Base-by-base conservation (phyloP, 1,140 invertebrate genomes). In the Pemphigus obesinymphae region DNA sequence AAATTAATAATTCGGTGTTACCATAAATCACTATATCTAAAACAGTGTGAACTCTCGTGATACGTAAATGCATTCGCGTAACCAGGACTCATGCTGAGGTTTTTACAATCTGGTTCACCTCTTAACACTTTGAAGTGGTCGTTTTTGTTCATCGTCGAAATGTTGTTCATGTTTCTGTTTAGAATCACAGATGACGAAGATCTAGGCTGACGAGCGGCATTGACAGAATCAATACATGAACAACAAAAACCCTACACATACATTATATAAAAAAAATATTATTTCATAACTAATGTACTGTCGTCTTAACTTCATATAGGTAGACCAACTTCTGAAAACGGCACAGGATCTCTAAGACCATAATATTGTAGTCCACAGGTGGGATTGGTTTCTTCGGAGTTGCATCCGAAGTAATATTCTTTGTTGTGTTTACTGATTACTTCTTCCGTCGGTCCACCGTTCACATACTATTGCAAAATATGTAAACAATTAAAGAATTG, bases 11-110 rank as follows among this genome's bases (percentile, higher is more conserved):
- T n/a, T 45, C 3, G 20, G 2, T 83, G 84, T 85, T 84, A 89
- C 89, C 89, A 89, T 82, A 89, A 83, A 80, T 89, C 87, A 61
- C 88, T 89, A 84, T 89, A 89, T 58, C 87, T 85, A 48, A 89
- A 85, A 84, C 89, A 89, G 83, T 89, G 89, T 6, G 88, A 86
- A 82, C 88, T 89, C 63, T 89, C 87, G 63, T 88, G 86, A 85
- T 89, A 89, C 34, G 86, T 86, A 2, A 84, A 83, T 0, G 86
- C 85, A 84, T 89, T 84, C 13, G 85, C 85, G 50, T 86, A 84
- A 11, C 84, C 81, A 3, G 89, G 88, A 72, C 84, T 84, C 82
- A 88, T 88, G 82, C 87, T 87, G 1, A 75, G 17, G 48, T 55
- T 55, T n/a, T 11, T 34, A 53, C 72, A 75, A 10, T 75, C 29